phyloP scores from a whole-genome alignment of 1,140 invertebrate genomes.

The Zophobas morio region DNA sequence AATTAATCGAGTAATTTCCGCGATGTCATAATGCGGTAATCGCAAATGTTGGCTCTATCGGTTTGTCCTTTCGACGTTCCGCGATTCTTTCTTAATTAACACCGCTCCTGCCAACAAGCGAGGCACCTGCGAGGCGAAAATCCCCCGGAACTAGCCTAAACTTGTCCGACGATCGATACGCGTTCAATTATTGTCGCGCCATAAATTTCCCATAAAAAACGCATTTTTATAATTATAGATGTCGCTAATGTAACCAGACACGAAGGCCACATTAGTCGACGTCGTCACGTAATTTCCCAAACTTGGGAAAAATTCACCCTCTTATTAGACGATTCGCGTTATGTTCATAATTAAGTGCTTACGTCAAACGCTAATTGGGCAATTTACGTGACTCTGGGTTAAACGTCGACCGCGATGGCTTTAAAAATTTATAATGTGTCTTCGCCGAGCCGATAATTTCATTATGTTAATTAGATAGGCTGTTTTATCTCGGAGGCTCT shows the following conservation, averaged over 20 bases:
- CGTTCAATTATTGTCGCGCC: not conserved
- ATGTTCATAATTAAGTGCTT: slow-evolving; percentile 32
- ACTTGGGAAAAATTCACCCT: slow-evolving; percentile 6
- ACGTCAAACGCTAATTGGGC: slow-evolving; percentile 34
- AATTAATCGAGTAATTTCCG: slow-evolving; percentile 59
- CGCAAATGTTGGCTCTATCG: slow-evolving; percentile 51
- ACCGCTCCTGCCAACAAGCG: not conserved
- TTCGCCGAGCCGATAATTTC: slow-evolving; percentile 32
- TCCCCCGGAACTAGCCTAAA: not conserved
- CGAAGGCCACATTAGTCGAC: slow-evolving; percentile 18
- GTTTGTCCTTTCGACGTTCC: slow-evolving; percentile 46
- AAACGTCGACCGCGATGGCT: slow-evolving; percentile 31
- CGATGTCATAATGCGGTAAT: slow-evolving; percentile 57
- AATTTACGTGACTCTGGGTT: slow-evolving; percentile 34
- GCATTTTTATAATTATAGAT: slow-evolving; percentile 30
- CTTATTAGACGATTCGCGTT: slow-evolving; percentile 1
- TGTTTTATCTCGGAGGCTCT: slow-evolving; percentile 29
- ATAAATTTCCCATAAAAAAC: slow-evolving; percentile 6
- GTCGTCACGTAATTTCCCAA: slow-evolving; percentile 4
- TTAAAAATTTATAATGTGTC: slow-evolving; percentile 36
- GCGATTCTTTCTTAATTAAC: slow-evolving; percentile 50
- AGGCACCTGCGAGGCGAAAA: not conserved
- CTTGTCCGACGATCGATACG: slow-evolving; percentile 7
- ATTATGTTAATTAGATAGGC: slow-evolving; percentile 37
- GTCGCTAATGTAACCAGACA: slow-evolving; percentile 16